These are phyloP conservation scores for Irena cyanogastra DNA, from an alignment of 2,113 vertebrate genomes.

Conservation along the genomic window DNA sequence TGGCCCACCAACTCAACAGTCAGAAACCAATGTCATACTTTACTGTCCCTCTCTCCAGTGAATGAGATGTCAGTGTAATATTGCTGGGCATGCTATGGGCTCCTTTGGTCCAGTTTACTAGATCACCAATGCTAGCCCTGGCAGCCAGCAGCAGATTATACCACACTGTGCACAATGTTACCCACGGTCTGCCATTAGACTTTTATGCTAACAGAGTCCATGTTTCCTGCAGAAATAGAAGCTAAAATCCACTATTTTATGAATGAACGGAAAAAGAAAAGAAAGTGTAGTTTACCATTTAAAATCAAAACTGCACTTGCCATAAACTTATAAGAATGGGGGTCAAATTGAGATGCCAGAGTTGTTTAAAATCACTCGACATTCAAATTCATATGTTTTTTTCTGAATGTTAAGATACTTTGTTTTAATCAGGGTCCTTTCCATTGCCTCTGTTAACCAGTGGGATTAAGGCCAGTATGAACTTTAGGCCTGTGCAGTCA, in stretches of 20 bases:
- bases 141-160: background rate
- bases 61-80: background rate
- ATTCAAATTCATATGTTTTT: background rate
- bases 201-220: background rate
- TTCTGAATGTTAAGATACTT: background rate
- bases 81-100: background rate
- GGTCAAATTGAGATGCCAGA: background rate
- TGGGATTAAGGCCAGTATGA: background rate
- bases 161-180: background rate
- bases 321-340: background rate
- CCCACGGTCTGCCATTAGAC: background rate
- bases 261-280: background rate
- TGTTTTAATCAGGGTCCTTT: background rate
- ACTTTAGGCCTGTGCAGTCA: background rate
- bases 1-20: background rate
- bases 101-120: background rate
- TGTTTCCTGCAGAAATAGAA: background rate
- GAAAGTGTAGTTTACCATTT: background rate
- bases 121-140: background rate
- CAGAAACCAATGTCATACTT: background rate
- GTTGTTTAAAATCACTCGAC: background rate
- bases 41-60: background rate
- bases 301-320: background rate
- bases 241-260: background rate
- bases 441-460: background rate